Evolutionary conservation across 2,888 invertebrate genomes (phyloP), one percentile per base, ranked within the genome.

Genomic region (Drosophila sordidula): DNA sequence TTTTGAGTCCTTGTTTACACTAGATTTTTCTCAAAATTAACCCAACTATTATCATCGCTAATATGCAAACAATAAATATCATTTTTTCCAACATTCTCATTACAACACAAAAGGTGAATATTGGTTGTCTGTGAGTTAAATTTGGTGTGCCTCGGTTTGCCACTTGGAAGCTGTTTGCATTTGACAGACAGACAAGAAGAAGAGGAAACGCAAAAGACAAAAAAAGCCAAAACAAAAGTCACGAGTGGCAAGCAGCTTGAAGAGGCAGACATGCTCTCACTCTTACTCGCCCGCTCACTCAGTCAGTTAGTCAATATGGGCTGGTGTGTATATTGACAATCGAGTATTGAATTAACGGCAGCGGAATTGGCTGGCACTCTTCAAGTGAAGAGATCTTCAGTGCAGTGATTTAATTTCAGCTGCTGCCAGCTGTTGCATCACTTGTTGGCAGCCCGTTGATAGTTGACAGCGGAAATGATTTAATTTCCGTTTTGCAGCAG

Each of bases 401-500:
- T 44, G 63, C 63, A 50, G 42, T 58, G 70, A 74, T 74, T 74
- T 67, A 46, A 71, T 75, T 70, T 75, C 46, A 64, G 49, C 63
- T 63, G 42, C 42, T 78, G 77, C 77, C 76, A 81, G 80, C 80
- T 75, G 81, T 81, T 85, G 74, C 76, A 70, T 67, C 71, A 76
- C 26, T 72, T 72, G 45, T 58, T 74, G 70, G 67, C 75, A 68
- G 57, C 55, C 6, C 34, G 26, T 16, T 50, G 36, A 22, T 42
- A 25, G 50, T 38, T 50, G 83, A 86, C 68, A 69, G 75, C 70
- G 83, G 73, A 87, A 85, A 87, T 85, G 74, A 82, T 87, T 87
- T 87, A 78, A 87, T 85, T 78, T 85, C 76, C 85, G 78, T 62
- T 77, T 54, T 41, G 46, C 68, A 64, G 58, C 61, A 29, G 9